Evolutionary conservation across 2,797 vertebrate species (phyloP), one percentile per base, ranked within the genome.

Genomic region (Myotis myotis): DNA sequence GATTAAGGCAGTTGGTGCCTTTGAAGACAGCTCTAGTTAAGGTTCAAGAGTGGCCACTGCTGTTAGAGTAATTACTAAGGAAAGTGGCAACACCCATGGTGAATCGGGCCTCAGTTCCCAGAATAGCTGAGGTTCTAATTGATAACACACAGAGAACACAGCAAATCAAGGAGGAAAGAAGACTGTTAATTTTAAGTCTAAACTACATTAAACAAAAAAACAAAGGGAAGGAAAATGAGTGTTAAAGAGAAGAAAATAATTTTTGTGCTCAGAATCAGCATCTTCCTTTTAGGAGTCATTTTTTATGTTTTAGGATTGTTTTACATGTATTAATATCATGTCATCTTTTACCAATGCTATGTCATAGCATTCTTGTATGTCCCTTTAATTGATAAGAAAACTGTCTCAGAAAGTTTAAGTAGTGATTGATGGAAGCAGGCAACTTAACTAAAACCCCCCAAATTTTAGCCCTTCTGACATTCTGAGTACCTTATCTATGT

Each of bases 61-160:
- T 53, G 23, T 66, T 66, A 47, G 28, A 7, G 5, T 92, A 66
- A 95, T 96, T 89, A 53, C 68, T 93, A 74, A 15, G 60, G 60
- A 75, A 89, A 94, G 66, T 80, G 51, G 15, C 41, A 84, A 72
- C 22, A 79, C 68, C 62, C 41, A 8, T 5, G 11, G 87, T 70
- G 62, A 89, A 36, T 84, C 38, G 47, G 83, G 23, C 8, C 44
- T 74, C 51, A 20, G 81, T 94, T 96, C 82, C 60, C 47, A 41
- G 33, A 92, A 82, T 71, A 94, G 51, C 51, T 70, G 88, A 85
- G 81, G 75, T 85, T 80, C 85, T 95, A 93, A 79, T 10, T 91
- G 87, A 70, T 82, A 86, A 33, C 78, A 93, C 53, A 75, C 72
- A 85, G 93, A 87, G 68, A 91, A 64, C 49, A 87, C 15, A 91